phyloP scores from a whole-genome alignment of 64 coral and sea anemone genomes.

The Platygyra sinensis region DNA sequence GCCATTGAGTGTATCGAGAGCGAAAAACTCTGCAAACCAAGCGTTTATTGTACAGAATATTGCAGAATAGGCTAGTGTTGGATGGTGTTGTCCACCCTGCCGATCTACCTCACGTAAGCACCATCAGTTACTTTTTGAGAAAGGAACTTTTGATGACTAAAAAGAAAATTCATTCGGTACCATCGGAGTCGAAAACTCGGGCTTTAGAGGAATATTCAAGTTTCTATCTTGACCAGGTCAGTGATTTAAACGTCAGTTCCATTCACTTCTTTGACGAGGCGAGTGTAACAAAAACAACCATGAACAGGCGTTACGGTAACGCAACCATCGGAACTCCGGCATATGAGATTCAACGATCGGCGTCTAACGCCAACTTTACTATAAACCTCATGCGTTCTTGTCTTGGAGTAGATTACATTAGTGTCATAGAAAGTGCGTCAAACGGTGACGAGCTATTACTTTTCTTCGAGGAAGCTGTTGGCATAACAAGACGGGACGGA shows the following conservation, averaged over 20 bases:
- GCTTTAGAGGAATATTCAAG: background rate
- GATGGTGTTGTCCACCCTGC: constrained; percentile 19
- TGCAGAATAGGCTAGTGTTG: constrained; percentile 29
- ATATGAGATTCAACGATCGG: constrained; percentile 36
- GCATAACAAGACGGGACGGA: constrained; percentile 1
- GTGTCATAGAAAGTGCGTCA: constrained; percentile 28
- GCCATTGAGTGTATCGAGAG: constrained; percentile 18
- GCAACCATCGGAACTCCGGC: background rate
- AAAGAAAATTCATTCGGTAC: constrained; percentile 12
- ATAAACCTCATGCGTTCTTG: constrained; percentile 37
- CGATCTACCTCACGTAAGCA: constrained; percentile 9
- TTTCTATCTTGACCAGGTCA: constrained; percentile 35
- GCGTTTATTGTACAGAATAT: background rate
- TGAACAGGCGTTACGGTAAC: constrained; percentile 34
- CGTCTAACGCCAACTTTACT: constrained; percentile 21
- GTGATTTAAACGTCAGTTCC: constrained; percentile 31
- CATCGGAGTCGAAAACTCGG: constrained; percentile 11
- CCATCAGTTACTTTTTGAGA: constrained; percentile 2
- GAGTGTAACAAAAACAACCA: constrained; percentile 40
- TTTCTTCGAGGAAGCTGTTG: constrained; percentile 42
- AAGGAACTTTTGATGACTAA: constrained; percentile 38
- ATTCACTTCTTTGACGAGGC: constrained; percentile 48
- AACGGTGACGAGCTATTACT: constrained; percentile 32
- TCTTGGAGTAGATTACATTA: constrained; percentile 13
- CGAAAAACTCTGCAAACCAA: constrained; percentile 3